These are phyloP conservation scores for Catocala sponsa DNA, from an alignment of 2,888 invertebrate genomes.

Conservation along the genomic window DNA sequence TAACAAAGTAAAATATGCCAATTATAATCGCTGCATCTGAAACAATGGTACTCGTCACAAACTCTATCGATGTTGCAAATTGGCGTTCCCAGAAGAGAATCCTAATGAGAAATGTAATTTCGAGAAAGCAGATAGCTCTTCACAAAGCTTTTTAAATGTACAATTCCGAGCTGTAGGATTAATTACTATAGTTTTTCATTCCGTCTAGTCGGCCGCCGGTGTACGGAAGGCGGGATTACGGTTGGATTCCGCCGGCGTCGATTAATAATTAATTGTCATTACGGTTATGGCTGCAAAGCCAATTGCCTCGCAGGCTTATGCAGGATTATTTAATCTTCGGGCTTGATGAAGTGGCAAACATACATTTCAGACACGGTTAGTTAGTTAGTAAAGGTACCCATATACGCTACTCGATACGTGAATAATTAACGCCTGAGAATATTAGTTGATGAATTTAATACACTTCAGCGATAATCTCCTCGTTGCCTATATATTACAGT, in stretches of 20 bases:
- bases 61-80: conserved; percentile 48
- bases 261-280: conserved; percentile 74
- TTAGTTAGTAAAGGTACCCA: not conserved
- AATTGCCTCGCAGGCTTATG: conserved; percentile 58
- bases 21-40: conserved; percentile 17
- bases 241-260: conserved; percentile 63
- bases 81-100: conserved; percentile 44
- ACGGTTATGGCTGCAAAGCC: conserved; percentile 64
- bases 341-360: conserved; percentile 38
- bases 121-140: conserved; percentile 53
- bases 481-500: too few species aligned
- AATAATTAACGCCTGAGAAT: not conserved
- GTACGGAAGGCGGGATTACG: conserved; percentile 61
- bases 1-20: conserved; percentile 8
- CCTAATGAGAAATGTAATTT: conserved; percentile 56
- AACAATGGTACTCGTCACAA: conserved; percentile 34
- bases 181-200: conserved; percentile 74
- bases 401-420: not conserved
- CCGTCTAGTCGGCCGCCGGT: conserved; percentile 54
- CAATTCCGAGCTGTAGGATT: conserved; percentile 66
- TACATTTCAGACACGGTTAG: conserved; percentile 22
- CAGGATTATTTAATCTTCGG: conserved; percentile 41
- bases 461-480: too few species aligned
- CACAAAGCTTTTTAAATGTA: conserved; percentile 65
- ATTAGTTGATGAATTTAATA: too few species aligned